Evolutionary conservation across 2,888 invertebrate genomes (phyloP).

Genomic region (Eupithecia abbreviata): DNA sequence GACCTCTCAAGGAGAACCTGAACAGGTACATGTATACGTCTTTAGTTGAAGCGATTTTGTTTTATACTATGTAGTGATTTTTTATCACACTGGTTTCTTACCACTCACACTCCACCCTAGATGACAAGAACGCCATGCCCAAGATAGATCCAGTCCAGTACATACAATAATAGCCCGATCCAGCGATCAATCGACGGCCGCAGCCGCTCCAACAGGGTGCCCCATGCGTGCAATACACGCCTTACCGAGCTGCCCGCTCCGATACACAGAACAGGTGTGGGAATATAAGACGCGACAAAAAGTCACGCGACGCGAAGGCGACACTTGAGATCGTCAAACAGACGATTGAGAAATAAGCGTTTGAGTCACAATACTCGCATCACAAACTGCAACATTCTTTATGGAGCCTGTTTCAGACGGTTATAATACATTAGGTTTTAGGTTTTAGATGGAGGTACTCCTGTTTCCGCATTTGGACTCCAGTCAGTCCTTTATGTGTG

Average conservation of each 20-base stretch:
- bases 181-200: constrained; percentile 14
- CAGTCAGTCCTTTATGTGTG: too few relatives aligned
- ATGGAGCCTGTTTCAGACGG: background rate
- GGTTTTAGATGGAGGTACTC: too few relatives aligned
- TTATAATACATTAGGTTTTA: too few relatives aligned
- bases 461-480: too few relatives aligned
- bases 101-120: background rate
- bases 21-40: too few relatives aligned
- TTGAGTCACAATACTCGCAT: background rate
- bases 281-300: background rate
- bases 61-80: too few relatives aligned
- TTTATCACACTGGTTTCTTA: background rate
- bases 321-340: background rate
- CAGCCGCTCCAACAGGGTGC: constrained; percentile 30
- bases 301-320: background rate
- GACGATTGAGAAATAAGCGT: background rate
- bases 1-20: background rate
- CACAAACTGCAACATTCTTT: too few relatives aligned
- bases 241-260: constrained; percentile 33
- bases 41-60: too few relatives aligned
- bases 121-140: constrained; percentile 24
- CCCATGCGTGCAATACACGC: constrained; percentile 39
- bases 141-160: constrained; percentile 16
- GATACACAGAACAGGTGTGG: constrained; percentile 30
- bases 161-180: constrained; percentile 40